phyloP scores from a whole-genome alignment of 2,888 invertebrate species.

The Synergus umbraculus region DNA sequence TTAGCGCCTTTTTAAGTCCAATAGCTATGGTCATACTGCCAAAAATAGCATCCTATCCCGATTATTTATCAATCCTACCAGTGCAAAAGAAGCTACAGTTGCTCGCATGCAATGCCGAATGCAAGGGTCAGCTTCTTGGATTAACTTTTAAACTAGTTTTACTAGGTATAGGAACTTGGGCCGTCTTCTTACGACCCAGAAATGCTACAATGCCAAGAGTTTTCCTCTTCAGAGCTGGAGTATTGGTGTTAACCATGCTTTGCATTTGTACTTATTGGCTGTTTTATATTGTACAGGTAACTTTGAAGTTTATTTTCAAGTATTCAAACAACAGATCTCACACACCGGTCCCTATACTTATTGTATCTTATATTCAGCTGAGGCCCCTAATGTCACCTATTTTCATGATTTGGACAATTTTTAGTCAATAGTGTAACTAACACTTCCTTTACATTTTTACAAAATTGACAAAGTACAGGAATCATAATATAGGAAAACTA shows the following conservation, averaged over 20 bases:
- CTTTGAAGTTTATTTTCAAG: conserved; percentile 10
- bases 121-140: conserved; percentile 94
- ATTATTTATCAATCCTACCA: conserved; percentile 82
- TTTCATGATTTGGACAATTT: no score
- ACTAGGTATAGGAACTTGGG: conserved; percentile 94
- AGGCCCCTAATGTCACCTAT: no score
- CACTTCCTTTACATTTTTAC: no score
- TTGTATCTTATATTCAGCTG: no score
- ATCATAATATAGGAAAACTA: no score
- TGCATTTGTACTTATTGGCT: conserved; percentile 98
- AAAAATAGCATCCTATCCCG: conserved; percentile 91
- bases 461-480: no score
- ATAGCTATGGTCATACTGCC: conserved; percentile 96
- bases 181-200: conserved; percentile 91
- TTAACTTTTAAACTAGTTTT: conserved; percentile 94
- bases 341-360: background rate
- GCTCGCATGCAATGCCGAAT: conserved; percentile 93
- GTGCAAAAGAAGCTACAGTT: conserved; percentile 85
- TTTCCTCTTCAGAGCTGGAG: conserved; percentile 92
- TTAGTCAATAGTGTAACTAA: no score
- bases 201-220: conserved; percentile 94
- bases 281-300: conserved; percentile 94
- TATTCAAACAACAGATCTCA: background rate
- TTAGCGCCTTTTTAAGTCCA: conserved; percentile 93
- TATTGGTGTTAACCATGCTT: conserved; percentile 92